These are phyloP conservation scores for Caenorhabditis sp. DNA, from an alignment of 2,888 invertebrate genomes.

Conservation along the genomic window DNA sequence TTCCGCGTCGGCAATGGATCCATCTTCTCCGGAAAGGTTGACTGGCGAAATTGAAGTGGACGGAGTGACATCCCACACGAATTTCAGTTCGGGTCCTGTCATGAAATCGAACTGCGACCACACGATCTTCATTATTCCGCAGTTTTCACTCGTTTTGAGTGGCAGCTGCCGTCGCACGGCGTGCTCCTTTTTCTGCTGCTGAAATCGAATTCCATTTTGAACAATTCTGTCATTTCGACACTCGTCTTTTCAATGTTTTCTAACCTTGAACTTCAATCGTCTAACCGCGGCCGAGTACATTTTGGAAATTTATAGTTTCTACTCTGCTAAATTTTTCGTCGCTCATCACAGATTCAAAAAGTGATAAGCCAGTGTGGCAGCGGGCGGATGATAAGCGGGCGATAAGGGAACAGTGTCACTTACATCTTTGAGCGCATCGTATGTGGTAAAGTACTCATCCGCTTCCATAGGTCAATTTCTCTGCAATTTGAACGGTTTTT, in stretches of 20 bases:
- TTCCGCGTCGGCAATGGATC: slow-evolving; percentile 64
- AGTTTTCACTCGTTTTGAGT: slow-evolving; percentile 60
- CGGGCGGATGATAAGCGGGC: slow-evolving; percentile 4
- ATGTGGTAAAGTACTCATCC: slow-evolving; percentile 69
- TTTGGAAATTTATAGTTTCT: slow-evolving; percentile 12
- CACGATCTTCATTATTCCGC: slow-evolving; percentile 73
- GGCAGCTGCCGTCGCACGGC: slow-evolving; percentile 54
- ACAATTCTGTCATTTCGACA: neutral
- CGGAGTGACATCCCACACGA: slow-evolving; percentile 73
- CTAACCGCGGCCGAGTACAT: slow-evolving; percentile 48
- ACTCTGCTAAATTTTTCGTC: slow-evolving; percentile 14
- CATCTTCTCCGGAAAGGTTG: slow-evolving; percentile 62
- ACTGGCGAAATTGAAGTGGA: slow-evolving; percentile 57
- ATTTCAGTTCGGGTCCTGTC: slow-evolving; percentile 74
- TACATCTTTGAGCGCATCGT: slow-evolving; percentile 69
- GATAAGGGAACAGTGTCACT: slow-evolving; percentile 27
- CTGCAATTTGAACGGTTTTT: neutral
- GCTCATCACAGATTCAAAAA: slow-evolving; percentile 15
- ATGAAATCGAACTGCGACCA: slow-evolving; percentile 78
- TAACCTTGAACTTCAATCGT: slow-evolving; percentile 52
- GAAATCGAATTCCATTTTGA: slow-evolving; percentile 30
- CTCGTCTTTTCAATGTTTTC: neutral
- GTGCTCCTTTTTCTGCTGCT: slow-evolving; percentile 60
- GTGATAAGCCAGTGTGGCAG: slow-evolving; percentile 26
- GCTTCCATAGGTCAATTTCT: slow-evolving; percentile 63